phyloP scores from a whole-genome alignment of 2,888 invertebrate species.

The Ichneumon xanthorius region DNA sequence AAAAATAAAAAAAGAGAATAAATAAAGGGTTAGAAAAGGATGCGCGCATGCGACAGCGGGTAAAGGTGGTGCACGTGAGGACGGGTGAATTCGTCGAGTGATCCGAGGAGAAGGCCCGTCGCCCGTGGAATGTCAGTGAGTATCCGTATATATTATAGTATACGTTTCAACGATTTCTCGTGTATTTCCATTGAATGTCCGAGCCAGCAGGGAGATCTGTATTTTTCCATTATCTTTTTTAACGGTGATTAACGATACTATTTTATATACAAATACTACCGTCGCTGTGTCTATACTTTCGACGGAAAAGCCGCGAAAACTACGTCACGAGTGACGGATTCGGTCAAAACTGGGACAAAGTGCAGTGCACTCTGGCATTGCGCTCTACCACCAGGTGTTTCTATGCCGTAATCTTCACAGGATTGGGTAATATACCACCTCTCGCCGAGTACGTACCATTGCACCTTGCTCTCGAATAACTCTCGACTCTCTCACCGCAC shows the following conservation, averaged over 20 bases:
- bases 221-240: constrained; percentile 23
- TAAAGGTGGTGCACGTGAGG: constrained; percentile 55
- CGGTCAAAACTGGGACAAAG: constrained; percentile 84
- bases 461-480: constrained; percentile 75
- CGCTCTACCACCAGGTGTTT: constrained; percentile 84
- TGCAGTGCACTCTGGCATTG: constrained; percentile 85
- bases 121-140: constrained; percentile 78
- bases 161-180: constrained; percentile 18
- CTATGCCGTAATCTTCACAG: constrained; percentile 84
- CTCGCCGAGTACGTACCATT: constrained; percentile 73
- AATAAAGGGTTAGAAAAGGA: constrained; percentile 58
- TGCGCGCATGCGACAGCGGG: constrained; percentile 68
- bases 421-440: constrained; percentile 81
- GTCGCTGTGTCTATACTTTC: constrained; percentile 45
- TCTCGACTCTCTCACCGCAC: constrained; percentile 34
- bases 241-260: not conserved
- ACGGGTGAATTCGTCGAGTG: constrained; percentile 63
- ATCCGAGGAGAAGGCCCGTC: constrained; percentile 63
- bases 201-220: constrained; percentile 8
- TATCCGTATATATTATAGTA: constrained; percentile 65
- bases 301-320: constrained; percentile 81
- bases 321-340: constrained; percentile 84
- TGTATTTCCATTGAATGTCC: constrained; percentile 41
- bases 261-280: not conserved
- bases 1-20: constrained; percentile 47